Base-by-base conservation (phyloP, 2,888 invertebrate genomes). In the Drosophila subsilvestris region DNA sequence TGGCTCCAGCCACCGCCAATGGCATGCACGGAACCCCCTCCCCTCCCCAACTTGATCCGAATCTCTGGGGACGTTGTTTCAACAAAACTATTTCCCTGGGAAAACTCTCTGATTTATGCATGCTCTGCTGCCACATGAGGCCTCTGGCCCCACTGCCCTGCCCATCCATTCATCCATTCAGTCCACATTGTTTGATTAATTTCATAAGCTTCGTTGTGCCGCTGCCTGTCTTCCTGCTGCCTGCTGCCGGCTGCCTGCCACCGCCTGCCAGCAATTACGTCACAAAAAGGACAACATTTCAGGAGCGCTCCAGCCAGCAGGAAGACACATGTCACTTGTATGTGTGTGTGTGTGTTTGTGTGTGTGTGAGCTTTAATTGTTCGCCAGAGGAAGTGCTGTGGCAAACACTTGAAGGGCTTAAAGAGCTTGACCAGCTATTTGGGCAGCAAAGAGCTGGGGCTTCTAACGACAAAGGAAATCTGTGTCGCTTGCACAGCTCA, bases 21-120 rank as follows among this genome's bases (percentile, higher is more conserved):
- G 49, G 47, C 42, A 27, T 37, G 18, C 44, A 27, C 43, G 8
- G n/a, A n/a, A n/a, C n/a, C n/a, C n/a, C n/a, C n/a, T n/a, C n/a
- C n/a, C 27, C 14, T 25, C 18, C 27, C 59, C 17, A 37, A 14
- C 14, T 37, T 14, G 37, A 37, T 37, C 37, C 37, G 37, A 56
- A 67, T 48, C 50, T 56, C 37, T 37, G 55, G 65, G 74, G 74
- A 74, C 55, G 50, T 56, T 67, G 62, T 76, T 85, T 73, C 75
- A 86, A 71, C 74, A 75, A 63, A 81, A 83, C 83, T 82, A 86
- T 86, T 75, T 72, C 58, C 63, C 67, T 44, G 27, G 66, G 48
- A 50, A 54, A 61, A 51, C 73, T 10, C 60, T 68, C 86, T 83
- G 84, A 82, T 86, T 83, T 82, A 82, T 82, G 81, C 80, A 74